These are phyloP conservation scores for Epinephelus lanceolatus DNA, from an alignment of 2,113 vertebrate genomes.

Conservation along the genomic window DNA sequence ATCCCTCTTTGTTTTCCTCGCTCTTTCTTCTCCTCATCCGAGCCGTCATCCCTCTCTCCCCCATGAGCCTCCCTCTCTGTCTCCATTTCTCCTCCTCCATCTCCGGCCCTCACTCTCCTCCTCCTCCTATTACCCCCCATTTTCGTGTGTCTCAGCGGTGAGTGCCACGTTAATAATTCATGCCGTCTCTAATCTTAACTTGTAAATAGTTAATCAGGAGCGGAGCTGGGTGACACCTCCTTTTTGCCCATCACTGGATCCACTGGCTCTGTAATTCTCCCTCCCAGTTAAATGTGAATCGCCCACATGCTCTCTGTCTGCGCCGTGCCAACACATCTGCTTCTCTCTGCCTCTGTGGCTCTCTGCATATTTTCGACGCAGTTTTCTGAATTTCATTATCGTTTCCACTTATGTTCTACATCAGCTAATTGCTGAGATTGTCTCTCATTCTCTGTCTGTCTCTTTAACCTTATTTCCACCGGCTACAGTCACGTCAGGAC, in stretches of 20 bases:
- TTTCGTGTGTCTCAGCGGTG: slow-evolving; percentile 22
- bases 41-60: neutral
- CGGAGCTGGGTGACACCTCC: slow-evolving; percentile 46
- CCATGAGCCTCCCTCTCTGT: neutral
- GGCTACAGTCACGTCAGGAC: neutral
- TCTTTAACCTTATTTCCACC: neutral
- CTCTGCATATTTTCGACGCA: neutral
- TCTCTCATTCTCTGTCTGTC: neutral
- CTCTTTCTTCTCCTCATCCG: neutral
- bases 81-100: neutral
- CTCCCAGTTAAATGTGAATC: neutral
- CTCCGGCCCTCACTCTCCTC: neutral
- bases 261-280: neutral
- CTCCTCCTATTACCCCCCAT: neutral
- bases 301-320: too few relatives aligned
- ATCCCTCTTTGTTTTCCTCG: neutral
- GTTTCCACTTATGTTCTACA: neutral
- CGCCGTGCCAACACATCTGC: neutral
- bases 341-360: neutral
- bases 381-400: neutral
- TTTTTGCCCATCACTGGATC: slow-evolving; percentile 17
- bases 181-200: slow-evolving; percentile 54
- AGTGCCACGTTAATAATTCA: slow-evolving; percentile 57
- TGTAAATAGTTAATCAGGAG: slow-evolving; percentile 71
- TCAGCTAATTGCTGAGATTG: neutral